These are phyloP conservation scores for Cryptoprocta ferox DNA, from an alignment of 2,797 vertebrate genomes.

Conservation along the genomic window DNA sequence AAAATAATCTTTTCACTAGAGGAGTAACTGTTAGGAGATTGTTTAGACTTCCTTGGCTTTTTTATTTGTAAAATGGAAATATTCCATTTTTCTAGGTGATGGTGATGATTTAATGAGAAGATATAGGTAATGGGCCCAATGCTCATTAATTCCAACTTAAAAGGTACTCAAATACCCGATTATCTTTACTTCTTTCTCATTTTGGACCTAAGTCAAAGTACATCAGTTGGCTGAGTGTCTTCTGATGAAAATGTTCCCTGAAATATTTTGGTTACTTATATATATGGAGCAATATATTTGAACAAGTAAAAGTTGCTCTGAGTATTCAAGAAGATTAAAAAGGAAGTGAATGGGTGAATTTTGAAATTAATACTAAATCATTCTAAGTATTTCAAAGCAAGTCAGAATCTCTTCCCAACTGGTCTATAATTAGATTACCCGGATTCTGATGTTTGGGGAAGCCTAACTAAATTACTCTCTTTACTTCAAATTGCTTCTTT, in stretches of 20 bases:
- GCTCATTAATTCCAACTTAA: background rate
- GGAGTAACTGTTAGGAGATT: background rate
- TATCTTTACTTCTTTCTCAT: background rate
- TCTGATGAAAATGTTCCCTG: background rate
- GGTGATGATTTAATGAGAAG: conserved; percentile 17
- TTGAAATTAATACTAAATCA: conserved; percentile 36
- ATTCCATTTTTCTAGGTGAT: background rate
- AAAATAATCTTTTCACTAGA: background rate
- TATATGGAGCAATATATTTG: background rate
- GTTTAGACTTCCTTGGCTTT: background rate
- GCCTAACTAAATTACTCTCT: conserved; percentile 4
- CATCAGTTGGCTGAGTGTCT: background rate
- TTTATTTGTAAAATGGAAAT: background rate
- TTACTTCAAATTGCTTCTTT: background rate
- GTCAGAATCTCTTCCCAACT: background rate
- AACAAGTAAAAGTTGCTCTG: background rate
- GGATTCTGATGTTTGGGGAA: background rate
- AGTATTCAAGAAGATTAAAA: conserved; percentile 31
- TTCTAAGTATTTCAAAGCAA: conserved; percentile 9
- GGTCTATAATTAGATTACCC: background rate
- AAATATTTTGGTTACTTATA: background rate
- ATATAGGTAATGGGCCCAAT: background rate
- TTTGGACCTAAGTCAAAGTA: background rate
- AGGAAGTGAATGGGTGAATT: background rate
- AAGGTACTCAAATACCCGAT: background rate